Percentiles rank a stretch among this genome's conserved stretches.
phyloP scores from a whole-genome alignment of 1,140 invertebrate genomes.

The Olivierus martensii region DNA sequence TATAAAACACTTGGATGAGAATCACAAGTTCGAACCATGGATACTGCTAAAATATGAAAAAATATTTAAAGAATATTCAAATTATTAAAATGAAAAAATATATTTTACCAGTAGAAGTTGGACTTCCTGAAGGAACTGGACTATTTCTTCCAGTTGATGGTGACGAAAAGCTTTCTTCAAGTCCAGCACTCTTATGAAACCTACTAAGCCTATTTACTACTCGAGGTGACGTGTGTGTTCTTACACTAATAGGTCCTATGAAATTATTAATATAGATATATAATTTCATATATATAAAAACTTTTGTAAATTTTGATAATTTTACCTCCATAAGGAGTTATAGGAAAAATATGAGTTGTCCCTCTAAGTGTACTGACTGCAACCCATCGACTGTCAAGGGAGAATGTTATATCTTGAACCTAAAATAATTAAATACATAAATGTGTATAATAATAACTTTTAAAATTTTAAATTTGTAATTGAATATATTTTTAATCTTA shows the following conservation, averaged over 20 bases:
- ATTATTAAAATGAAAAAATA: neutral
- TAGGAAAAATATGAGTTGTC: slow-evolving; percentile 93
- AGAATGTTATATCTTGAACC: slow-evolving; percentile 65
- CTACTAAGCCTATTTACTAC: slow-evolving; percentile 87
- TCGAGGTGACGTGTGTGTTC: slow-evolving; percentile 81
- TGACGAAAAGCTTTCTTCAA: slow-evolving; percentile 42
- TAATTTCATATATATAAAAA: neutral
- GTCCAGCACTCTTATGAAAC: slow-evolving; percentile 88
- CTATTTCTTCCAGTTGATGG: slow-evolving; percentile 52
- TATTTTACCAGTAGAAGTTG: slow-evolving; percentile 27
- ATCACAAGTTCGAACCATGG: slow-evolving; percentile 25
- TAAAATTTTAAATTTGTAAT: too few relatives aligned
- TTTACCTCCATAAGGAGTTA: slow-evolving; percentile 85
- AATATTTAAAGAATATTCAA: neutral
- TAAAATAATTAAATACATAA: slow-evolving; percentile 19
- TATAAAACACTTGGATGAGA: slow-evolving; percentile 49
- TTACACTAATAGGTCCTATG: slow-evolving; percentile 55
- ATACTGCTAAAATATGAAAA: slow-evolving; percentile 23
- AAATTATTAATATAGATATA: too few relatives aligned
- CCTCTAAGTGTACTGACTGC: slow-evolving; percentile 86
- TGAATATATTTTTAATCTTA: too few relatives aligned
- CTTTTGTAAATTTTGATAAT: neutral
- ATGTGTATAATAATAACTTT: too few relatives aligned
- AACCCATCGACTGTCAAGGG: slow-evolving; percentile 86
- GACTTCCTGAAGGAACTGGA: slow-evolving; percentile 48